Percentiles rank a stretch among this genome's conserved stretches.
Evolutionary conservation across 1,140 invertebrate species (phyloP).

Genomic region (Aphis craccivora): DNA sequence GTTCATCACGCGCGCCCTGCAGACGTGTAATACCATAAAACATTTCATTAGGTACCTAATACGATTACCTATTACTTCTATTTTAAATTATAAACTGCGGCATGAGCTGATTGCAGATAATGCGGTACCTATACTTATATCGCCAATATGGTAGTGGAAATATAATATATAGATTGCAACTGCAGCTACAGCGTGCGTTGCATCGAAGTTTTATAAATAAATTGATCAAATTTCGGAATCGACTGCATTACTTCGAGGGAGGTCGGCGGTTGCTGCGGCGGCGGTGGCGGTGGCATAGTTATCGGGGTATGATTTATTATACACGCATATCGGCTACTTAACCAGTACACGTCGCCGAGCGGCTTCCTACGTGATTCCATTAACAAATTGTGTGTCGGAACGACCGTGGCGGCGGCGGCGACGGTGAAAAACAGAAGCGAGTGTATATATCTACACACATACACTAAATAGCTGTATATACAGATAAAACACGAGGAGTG

Average conservation of each 20-base stretch:
- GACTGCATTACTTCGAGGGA: conserved; percentile 10
- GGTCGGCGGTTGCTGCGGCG: not conserved
- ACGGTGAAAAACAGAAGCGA: conserved; percentile 53
- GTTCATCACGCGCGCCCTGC: too few relatives aligned
- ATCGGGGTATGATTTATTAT: conserved; percentile 49
- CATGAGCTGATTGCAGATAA: not conserved
- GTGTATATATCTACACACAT: not conserved
- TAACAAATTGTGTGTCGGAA: conserved; percentile 54
- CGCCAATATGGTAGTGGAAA: too few relatives aligned
- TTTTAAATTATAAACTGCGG: too few relatives aligned
- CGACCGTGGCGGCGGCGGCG: not conserved
- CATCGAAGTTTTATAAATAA: not conserved
- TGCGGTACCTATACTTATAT: not conserved
- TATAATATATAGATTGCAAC: not conserved
- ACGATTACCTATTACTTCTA: too few relatives aligned
- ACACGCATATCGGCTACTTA: conserved; percentile 39
- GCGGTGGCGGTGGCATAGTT: not conserved
- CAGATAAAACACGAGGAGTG: conserved; percentile 41
- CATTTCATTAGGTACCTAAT: too few relatives aligned
- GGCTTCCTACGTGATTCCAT: conserved; percentile 57
- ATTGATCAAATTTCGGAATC: conserved; percentile 33
- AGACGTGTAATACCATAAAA: too few relatives aligned
- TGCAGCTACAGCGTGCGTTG: not conserved
- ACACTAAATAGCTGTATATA: not conserved
- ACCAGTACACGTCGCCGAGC: conserved; percentile 44